Conservation (phyloP, 2,797 vertebrate species). For the Cuculus canorus region DNA sequence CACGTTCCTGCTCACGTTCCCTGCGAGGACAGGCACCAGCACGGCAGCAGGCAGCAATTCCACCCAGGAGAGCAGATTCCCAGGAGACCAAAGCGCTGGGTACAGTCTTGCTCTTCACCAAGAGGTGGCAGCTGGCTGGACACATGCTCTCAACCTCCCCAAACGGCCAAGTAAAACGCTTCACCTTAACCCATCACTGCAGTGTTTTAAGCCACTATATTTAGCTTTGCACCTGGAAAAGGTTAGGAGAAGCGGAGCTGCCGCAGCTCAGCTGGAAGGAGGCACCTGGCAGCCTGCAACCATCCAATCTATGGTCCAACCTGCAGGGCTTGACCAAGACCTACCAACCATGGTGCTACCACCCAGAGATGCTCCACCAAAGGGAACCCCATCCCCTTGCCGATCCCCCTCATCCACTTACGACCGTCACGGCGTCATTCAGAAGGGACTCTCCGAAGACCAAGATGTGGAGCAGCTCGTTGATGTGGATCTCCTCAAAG, state of each 20-base stretch:
- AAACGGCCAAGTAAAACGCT: accelerated
- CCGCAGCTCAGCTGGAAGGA: background rate
- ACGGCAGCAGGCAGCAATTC: background rate
- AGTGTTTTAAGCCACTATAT: background rate
- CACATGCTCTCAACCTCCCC: background rate
- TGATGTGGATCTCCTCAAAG: constrained; percentile 99
- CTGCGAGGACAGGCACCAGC: background rate
- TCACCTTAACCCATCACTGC: background rate
- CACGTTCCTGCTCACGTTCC: accelerated
- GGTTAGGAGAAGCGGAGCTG: background rate
- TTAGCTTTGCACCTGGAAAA: background rate
- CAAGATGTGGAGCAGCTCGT: constrained; percentile 95
- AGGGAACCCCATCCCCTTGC: background rate
- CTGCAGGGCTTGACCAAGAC: accelerated
- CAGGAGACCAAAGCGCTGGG: background rate
- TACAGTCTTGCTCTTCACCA: background rate
- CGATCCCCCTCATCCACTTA: constrained; percentile 60
- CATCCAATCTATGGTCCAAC: background rate
- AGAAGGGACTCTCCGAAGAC: constrained; percentile 98
- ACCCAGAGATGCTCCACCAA: background rate
- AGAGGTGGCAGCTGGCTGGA: background rate
- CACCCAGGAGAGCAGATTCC: background rate
- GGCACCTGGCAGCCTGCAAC: background rate
- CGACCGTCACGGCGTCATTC: constrained; percentile 97
- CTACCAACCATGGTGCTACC: background rate